Percentiles rank a stretch among this genome's conserved stretches.
Evolutionary conservation across 2,797 vertebrate genomes (phyloP).

Genomic region (Sebastes trivittatus): DNA sequence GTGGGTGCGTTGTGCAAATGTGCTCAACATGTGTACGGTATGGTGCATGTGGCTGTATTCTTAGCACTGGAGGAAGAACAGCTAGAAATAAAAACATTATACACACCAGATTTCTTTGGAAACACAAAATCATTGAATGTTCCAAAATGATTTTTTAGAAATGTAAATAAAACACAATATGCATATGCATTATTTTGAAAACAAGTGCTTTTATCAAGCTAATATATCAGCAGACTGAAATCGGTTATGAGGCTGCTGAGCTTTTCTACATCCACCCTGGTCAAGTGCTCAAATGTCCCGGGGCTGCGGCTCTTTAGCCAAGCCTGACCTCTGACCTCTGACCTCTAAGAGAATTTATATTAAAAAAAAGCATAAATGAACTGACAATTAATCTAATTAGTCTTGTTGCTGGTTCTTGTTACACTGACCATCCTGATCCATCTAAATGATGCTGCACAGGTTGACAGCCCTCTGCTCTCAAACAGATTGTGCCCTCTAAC

Average conservation of each 20-base stretch:
- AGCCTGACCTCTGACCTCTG: neutral
- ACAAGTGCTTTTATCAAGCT: neutral
- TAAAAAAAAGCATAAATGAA: neutral
- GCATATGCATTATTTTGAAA: neutral
- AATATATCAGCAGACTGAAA: neutral
- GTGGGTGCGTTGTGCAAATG: neutral
- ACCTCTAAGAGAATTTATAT: neutral
- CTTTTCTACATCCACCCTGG: neutral
- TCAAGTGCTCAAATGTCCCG: neutral
- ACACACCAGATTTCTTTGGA: neutral
- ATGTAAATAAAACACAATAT: neutral
- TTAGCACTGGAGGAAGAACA: neutral
- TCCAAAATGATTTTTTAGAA: neutral
- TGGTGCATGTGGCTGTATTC: neutral
- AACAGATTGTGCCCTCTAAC: too few relatives aligned
- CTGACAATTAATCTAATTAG: neutral
- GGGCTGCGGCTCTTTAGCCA: neutral
- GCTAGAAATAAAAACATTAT: conserved; percentile 6
- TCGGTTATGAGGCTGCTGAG: neutral
- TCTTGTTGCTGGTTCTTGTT: neutral
- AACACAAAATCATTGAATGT: neutral
- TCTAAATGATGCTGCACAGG: too few relatives aligned
- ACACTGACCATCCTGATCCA: too few relatives aligned
- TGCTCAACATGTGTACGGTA: conserved; percentile 9
- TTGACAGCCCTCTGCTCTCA: too few relatives aligned